Base-by-base conservation (phyloP, 2,797 vertebrate species). In the Thripadectes ignobilis region DNA sequence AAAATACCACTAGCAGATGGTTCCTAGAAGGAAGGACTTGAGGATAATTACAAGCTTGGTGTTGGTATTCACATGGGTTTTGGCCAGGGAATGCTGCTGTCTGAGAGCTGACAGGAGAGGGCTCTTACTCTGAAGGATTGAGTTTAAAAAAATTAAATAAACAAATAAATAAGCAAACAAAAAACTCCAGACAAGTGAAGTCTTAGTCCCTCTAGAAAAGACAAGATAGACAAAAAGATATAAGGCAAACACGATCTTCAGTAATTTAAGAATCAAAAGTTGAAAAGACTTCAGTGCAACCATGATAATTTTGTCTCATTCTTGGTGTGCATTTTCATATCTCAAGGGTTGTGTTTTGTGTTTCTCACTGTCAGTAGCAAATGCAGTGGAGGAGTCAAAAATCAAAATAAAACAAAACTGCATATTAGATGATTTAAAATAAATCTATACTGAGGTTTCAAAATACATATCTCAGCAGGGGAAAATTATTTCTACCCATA, bases 21-120 rank as follows among this genome's bases (percentile, higher is more conserved):
- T 51, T 93, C 57, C 87, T 88, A 74, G 78, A 89, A 88, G 82
- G 67, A 91, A 78, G 38, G 54, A 65, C 54, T 88, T 67, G 54
- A 78, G 27, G 46, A 38, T 84, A 84, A 94, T 84, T 51, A 72
- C 3, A 78, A 32, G 69, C 43, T 78, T 75, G 26, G 36, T 91
- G 71, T 79, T 0, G 0, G 22, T 38, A 75, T 76, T 85, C 51
- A 26, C 71, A 69, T 0, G 2, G 26, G 5, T 58, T 78, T 72
- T 83, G 62, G 65, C n/a, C 38, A 22, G 48, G 76, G 41, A 75
- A 30, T 6, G 38, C 24, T 72, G 84, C 36, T 85, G 79, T 51
- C 74, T 79, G 75, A 36, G 20, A 39, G 43, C 23, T 22, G 51
- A 16, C 26, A 22, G 58, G 38, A 88, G 41, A 85, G 62, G 30